These are phyloP conservation scores for Danio jaintianensis DNA, from an alignment of 2,797 vertebrate genomes.

Conservation along the genomic window DNA sequence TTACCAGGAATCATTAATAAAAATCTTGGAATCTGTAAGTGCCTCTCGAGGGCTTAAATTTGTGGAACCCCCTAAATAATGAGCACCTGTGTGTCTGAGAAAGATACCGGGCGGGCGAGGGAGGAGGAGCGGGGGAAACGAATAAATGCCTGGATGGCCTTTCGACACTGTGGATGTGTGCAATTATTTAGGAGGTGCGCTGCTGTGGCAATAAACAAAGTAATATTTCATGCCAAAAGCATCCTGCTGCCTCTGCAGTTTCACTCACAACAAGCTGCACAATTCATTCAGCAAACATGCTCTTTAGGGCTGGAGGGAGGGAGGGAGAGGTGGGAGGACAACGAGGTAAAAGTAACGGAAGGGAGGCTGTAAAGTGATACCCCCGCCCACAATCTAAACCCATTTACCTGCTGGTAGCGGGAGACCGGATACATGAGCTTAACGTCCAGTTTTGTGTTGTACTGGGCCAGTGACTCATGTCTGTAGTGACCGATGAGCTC, in stretches of 20 bases:
- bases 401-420: conserved; percentile 94
- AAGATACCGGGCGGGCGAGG: conserved; percentile 19
- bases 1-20: conserved; percentile 64
- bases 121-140: conserved; percentile 11
- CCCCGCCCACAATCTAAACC: not conserved
- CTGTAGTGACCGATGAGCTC: conserved; percentile 99
- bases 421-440: conserved; percentile 95
- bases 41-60: conserved; percentile 42
- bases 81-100: conserved; percentile 53
- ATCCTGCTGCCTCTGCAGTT: conserved; percentile 67
- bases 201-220: conserved; percentile 53
- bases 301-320: conserved; percentile 42
- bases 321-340: conserved; percentile 76
- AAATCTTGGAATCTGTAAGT: conserved; percentile 59
- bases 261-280: conserved; percentile 65
- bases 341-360: conserved; percentile 2
- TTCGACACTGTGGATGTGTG: conserved; percentile 65
- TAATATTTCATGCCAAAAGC: conserved; percentile 63
- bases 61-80: conserved; percentile 64
- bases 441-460: conserved; percentile 97
- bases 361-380: conserved; percentile 51
- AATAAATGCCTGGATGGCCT: conserved; percentile 64
- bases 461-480: conserved; percentile 96
- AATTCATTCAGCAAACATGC: conserved; percentile 29
- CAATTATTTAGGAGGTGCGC: conserved; percentile 65